These are phyloP conservation scores for Coregonus ussuriensis DNA, from an alignment of 2,797 vertebrate species.

Conservation along the genomic window DNA sequence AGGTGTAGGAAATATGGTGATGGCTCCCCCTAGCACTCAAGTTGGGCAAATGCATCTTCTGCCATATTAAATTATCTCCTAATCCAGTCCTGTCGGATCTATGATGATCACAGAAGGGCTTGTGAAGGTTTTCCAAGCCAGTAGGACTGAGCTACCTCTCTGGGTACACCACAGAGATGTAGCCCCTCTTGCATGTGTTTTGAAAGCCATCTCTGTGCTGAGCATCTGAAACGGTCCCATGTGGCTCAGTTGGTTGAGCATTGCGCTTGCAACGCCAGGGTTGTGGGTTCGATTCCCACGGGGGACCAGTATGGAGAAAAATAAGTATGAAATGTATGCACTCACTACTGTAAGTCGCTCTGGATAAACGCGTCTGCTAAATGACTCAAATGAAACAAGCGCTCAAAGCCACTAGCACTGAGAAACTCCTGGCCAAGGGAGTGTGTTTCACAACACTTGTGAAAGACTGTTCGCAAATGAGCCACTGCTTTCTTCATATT, in stretches of 20 bases:
- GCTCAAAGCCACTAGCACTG: background rate
- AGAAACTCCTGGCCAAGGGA: background rate
- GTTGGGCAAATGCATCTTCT: background rate
- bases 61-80: too few relatives aligned
- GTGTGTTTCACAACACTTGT: background rate
- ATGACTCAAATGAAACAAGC: background rate
- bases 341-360: too few relatives aligned
- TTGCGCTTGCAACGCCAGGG: too few relatives aligned
- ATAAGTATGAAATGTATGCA: too few relatives aligned
- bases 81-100: too few relatives aligned
- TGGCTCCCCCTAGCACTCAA: background rate
- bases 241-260: too few relatives aligned
- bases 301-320: too few relatives aligned
- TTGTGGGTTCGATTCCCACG: too few relatives aligned
- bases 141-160: background rate
- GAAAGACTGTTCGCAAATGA: slow-evolving; percentile 6
- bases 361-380: too few relatives aligned
- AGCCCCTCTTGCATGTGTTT: background rate
- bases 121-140: background rate
- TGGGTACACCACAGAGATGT: background rate
- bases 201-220: background rate
- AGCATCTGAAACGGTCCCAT: background rate
- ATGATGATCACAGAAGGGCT: too few relatives aligned
- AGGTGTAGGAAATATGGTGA: background rate
- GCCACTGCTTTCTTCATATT: background rate